Conservation (phyloP, 1,140 invertebrate species). For the Drosophila bocki region DNA sequence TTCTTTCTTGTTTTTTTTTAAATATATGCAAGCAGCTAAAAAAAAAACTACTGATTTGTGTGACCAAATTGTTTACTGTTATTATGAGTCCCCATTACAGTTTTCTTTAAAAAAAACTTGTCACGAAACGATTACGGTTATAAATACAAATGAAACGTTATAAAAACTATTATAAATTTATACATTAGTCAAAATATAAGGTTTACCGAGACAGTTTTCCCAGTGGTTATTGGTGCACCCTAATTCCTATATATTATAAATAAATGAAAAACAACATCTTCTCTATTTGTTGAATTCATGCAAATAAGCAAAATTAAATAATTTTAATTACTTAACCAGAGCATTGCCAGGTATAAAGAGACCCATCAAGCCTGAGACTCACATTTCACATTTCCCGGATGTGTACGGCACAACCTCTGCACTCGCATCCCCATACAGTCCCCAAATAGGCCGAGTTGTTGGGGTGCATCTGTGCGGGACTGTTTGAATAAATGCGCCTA, state of each 20-base stretch:
- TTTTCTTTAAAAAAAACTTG: no score
- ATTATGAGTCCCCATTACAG: no score
- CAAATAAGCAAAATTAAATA: constrained; percentile 30
- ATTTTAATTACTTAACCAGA: constrained; percentile 47
- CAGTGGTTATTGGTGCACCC: neutral
- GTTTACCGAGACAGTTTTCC: neutral
- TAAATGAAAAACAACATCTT: neutral
- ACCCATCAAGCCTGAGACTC: constrained; percentile 41
- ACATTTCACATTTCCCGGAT: constrained; percentile 47
- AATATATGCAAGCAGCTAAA: no score
- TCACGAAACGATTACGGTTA: no score
- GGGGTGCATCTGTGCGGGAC: constrained; percentile 30
- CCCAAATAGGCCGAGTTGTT: constrained; percentile 53
- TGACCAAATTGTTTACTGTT: no score
- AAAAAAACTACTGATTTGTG: no score
- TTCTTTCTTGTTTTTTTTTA: no score
- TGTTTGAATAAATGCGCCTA: constrained; percentile 52
- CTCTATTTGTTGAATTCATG: neutral
- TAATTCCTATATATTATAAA: neutral
- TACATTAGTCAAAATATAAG: neutral
- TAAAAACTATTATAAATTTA: no score
- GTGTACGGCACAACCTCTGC: constrained; percentile 12
- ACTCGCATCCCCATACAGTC: constrained; percentile 13
- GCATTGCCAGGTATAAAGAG: constrained; percentile 20
- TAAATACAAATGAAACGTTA: no score